Percentiles rank a stretch among this genome's conserved stretches.
Evolutionary conservation across 2,113 vertebrate genomes (phyloP).

Genomic region (Prinia subflava): DNA sequence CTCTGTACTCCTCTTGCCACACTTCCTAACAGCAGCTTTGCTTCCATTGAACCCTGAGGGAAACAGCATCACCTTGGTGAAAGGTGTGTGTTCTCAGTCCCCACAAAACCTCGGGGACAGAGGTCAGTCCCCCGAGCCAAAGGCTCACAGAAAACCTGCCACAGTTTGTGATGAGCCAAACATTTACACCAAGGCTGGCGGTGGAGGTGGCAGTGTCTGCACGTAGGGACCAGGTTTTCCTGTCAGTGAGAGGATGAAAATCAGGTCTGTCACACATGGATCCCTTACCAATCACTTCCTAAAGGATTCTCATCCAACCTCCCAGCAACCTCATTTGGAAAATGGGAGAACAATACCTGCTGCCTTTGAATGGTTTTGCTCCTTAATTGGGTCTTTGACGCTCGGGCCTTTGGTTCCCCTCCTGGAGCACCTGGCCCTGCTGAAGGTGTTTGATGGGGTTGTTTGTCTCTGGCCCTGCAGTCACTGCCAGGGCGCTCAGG

Average conservation of each 20-base stretch:
- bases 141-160: background rate
- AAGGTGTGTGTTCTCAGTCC: background rate
- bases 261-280: background rate
- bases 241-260: background rate
- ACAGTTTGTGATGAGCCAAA: background rate
- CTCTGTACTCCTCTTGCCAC: accelerated
- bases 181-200: background rate
- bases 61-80: background rate
- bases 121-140: background rate
- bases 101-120: background rate
- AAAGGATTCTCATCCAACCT: background rate
- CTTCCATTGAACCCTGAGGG: background rate
- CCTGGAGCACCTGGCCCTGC: background rate
- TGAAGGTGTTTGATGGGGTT: background rate
- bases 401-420: background rate
- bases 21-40: background rate
- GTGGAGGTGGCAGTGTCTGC: background rate
- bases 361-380: background rate
- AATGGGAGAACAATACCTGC: background rate
- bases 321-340: background rate
- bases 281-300: background rate
- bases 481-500: background rate
- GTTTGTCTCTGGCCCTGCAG: background rate
- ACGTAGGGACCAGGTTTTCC: background rate
- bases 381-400: background rate